A percentile compares a stretch with the other conserved stretches of the same genome.
Conservation (phyloP, 2,888 invertebrate genomes). For the Mesorhabditis spiculigera region DNA sequence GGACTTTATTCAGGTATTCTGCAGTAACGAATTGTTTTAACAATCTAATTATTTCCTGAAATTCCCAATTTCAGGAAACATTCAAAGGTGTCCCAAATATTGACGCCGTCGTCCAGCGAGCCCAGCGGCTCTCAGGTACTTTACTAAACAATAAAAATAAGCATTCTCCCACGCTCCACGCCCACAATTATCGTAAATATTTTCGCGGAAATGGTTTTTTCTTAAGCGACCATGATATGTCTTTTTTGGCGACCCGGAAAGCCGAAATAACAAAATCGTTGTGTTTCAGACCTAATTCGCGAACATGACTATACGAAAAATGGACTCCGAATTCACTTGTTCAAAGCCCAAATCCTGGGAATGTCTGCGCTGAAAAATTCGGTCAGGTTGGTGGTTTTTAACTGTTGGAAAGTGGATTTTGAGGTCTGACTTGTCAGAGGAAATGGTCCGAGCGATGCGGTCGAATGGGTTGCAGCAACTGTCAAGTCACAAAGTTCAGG, state of each 20-base stretch:
- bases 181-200: no score
- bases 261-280: no score
- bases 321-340: slow-evolving; percentile 22
- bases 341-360: slow-evolving; percentile 46
- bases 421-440: slow-evolving; percentile 38
- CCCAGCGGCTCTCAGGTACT: neutral
- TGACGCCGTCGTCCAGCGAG: neutral
- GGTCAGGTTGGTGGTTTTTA: slow-evolving; percentile 31
- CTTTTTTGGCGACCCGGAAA: no score
- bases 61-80: neutral
- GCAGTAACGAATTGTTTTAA: no score
- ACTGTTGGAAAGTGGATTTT: slow-evolving; percentile 2
- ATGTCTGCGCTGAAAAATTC: slow-evolving; percentile 43
- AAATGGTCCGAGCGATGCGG: slow-evolving; percentile 31
- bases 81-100: neutral
- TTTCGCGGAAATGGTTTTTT: neutral
- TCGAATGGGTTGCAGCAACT: slow-evolving; percentile 36
- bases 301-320: neutral
- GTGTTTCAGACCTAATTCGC: slow-evolving; percentile 3
- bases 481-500: slow-evolving; percentile 20
- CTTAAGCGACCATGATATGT: neutral
- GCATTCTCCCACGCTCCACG: no score
- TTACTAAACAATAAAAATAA: no score
- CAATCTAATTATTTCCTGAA: no score
- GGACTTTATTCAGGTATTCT: slow-evolving; percentile 15